Conservation (phyloP, 2,797 vertebrate species). For the Fringilla coelebs region DNA sequence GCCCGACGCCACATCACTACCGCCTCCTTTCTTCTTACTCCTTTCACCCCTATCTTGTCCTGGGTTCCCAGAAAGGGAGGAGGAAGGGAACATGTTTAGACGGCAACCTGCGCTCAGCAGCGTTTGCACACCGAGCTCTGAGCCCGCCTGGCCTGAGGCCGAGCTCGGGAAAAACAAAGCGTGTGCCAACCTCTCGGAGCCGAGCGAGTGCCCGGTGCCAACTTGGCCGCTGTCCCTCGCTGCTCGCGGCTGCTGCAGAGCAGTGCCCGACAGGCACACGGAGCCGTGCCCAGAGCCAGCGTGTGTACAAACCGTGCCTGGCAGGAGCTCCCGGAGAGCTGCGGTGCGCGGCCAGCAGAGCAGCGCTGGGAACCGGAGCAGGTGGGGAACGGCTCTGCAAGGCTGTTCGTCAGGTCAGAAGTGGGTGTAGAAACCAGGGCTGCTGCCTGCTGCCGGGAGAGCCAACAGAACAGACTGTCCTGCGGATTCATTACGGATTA, state of each 20-base stretch:
- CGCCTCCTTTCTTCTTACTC: fast-evolving
- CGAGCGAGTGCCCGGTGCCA: background rate
- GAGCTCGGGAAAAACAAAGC: background rate
- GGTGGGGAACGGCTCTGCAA: fast-evolving
- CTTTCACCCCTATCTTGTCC: background rate
- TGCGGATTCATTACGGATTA: fast-evolving
- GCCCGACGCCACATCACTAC: fast-evolving
- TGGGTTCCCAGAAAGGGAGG: background rate
- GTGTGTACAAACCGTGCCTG: fast-evolving
- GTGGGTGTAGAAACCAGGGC: background rate
- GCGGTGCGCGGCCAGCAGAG: fast-evolving
- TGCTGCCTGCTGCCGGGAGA: background rate
- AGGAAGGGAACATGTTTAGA: background rate
- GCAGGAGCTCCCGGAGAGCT: fast-evolving
- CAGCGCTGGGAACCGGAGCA: fast-evolving
- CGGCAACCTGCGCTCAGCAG: background rate
- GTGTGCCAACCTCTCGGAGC: background rate
- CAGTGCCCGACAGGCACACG: background rate
- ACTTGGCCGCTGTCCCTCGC: background rate
- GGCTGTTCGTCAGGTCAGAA: background rate
- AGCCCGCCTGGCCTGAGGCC: background rate
- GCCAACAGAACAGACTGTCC: background rate
- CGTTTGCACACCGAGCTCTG: background rate
- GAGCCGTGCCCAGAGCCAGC: background rate
- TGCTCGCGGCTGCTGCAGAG: background rate